A percentile compares a stretch with the other conserved stretches of the same genome.
Evolutionary conservation across 1,140 invertebrate species (phyloP).

Genomic region (Heliconius congener): DNA sequence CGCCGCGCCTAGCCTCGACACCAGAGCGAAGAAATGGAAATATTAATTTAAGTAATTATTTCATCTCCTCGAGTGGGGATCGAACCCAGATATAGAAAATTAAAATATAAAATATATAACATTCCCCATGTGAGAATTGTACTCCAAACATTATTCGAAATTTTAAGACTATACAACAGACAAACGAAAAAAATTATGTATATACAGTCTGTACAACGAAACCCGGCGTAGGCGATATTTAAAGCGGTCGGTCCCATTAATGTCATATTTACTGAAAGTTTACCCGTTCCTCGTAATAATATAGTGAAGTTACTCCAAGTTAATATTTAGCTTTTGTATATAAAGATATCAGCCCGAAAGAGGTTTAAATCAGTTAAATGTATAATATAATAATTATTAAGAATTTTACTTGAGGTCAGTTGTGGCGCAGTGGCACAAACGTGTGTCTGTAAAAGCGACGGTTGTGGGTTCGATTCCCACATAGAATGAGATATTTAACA

Average conservation of each 20-base stretch:
- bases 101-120: too few relatives aligned
- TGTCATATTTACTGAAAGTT: background rate
- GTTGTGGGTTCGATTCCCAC: background rate
- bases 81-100: too few relatives aligned
- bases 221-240: background rate
- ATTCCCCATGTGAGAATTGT: too few relatives aligned
- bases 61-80: too few relatives aligned
- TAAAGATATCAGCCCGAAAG: background rate
- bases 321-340: background rate
- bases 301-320: background rate
- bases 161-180: too few relatives aligned
- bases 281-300: background rate
- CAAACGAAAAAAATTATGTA: too few relatives aligned
- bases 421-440: background rate
- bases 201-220: background rate
- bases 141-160: too few relatives aligned
- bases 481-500: too few relatives aligned
- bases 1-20: too few relatives aligned
- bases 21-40: too few relatives aligned
- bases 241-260: background rate
- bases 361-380: background rate
- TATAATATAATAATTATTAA: background rate
- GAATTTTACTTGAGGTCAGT: too few relatives aligned
- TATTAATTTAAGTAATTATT: too few relatives aligned
- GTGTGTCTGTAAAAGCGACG: background rate